phyloP scores from a whole-genome alignment of 2,113 vertebrate species.

The Petromus typicus region DNA sequence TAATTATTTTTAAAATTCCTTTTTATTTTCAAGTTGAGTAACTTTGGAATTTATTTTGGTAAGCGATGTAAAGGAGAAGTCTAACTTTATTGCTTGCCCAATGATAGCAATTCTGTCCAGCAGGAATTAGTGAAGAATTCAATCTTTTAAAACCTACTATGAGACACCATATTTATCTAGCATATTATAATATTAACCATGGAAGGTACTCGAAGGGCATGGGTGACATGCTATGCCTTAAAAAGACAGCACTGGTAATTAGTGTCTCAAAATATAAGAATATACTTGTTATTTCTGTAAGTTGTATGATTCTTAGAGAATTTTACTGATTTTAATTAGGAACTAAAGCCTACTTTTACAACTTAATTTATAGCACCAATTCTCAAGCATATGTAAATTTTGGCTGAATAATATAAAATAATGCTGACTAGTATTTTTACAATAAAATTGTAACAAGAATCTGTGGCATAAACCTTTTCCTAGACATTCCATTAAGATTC shows the following conservation, averaged over 20 bases:
- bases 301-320: neutral
- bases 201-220: neutral
- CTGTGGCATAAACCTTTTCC: constrained; percentile 46
- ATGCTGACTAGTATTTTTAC: constrained; percentile 48
- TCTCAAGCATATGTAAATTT: neutral
- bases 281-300: neutral
- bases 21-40: constrained; percentile 17
- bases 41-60: neutral
- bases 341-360: constrained; percentile 21
- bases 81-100: neutral
- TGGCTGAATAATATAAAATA: constrained; percentile 62
- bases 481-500: constrained; percentile 61
- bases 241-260: neutral
- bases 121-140: neutral
- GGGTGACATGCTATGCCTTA: neutral
- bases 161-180: neutral
- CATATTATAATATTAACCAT: neutral
- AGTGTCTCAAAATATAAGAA: neutral
- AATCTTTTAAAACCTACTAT: neutral
- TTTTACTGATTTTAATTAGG: neutral
- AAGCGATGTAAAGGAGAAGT: neutral
- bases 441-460: constrained; percentile 48
- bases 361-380: neutral
- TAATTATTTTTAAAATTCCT: neutral
- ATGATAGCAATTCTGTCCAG: neutral